Base-by-base conservation (phyloP, 1,140 invertebrate species). In the Scaptomyza graminum region DNA sequence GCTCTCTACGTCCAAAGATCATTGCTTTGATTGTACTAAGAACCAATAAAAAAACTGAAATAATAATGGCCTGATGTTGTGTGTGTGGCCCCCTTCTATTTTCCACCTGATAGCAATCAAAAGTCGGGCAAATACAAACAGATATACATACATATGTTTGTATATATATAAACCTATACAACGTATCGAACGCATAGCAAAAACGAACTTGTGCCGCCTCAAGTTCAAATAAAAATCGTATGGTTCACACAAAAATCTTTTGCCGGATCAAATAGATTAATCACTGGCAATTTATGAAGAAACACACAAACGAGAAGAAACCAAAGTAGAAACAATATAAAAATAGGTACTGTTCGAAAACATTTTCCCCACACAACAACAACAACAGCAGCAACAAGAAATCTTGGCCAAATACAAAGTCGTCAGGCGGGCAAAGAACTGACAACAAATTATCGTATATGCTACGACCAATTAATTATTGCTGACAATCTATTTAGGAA, bases 181-280 rank as follows among this genome's bases (percentile, higher is more conserved):
- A 63, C 59, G 60, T 56, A 52, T 71, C 62, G 68, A 59, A 22
- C 18, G 18, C 18, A 18, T 18, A 18, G 62, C 62, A 54, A 62
- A 62, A 52, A 37, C 15, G 31, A 54, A 47, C 15, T 31, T 66
- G 54, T 64, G 5, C 2, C 25, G 71, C 74, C 57, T 88, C 82
- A 85, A 85, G 83, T 88, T 85, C 82, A 85, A 85, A 85, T 85
- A 85, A 69, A 85, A 85, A 85, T 88, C 82, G 75, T 82, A 74
- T 79, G 78, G 75, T 74, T 68, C 55, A 73, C 55, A 73, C 37
- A 41, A 12, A 68, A 55, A 47, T 57, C 59, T 82, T n/a, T n/a
- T 70, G 15, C 51, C 69, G 82, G 78, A 85, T 85, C 83, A 88
- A 79, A 87, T 79, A 88, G 82, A 87, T 88, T 87, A 87, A 87